A percentile compares a stretch with the other conserved stretches of the same genome.
phyloP scores from a whole-genome alignment of 2,797 vertebrate genomes.

The Pitangus sulphuratus region DNA sequence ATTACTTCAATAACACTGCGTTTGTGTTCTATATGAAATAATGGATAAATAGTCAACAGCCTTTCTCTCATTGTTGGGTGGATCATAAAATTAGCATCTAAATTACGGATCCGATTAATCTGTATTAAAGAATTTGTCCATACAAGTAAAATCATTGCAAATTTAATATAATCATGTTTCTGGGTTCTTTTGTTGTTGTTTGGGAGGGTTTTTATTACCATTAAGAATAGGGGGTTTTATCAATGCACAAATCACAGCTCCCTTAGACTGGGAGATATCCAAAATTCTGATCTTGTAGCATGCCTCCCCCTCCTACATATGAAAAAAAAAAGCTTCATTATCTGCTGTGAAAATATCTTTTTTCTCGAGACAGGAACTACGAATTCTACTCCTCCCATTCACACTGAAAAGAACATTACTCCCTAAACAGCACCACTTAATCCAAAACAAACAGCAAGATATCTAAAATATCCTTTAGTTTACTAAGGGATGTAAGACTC shows the following conservation, averaged over 20 bases:
- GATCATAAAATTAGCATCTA: slow-evolving; percentile 12
- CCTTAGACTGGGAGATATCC: not conserved
- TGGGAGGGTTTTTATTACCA: not conserved
- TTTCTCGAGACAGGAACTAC: not conserved
- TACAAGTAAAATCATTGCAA: not conserved
- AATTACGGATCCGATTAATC: slow-evolving; percentile 14
- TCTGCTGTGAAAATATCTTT: slow-evolving; percentile 16
- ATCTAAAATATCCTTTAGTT: slow-evolving; percentile 38
- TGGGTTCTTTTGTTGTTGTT: not conserved
- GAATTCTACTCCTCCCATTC: slow-evolving; percentile 38
- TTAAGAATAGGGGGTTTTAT: not conserved
- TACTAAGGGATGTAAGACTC: not conserved
- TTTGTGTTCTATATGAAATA: not conserved
- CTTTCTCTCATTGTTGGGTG: not conserved
- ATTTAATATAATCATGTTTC: not conserved
- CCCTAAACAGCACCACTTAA: slow-evolving; percentile 17
- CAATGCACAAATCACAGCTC: not conserved
- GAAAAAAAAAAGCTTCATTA: not conserved
- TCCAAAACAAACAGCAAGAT: slow-evolving; percentile 49
- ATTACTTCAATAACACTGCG: not conserved
- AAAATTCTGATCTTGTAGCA: slow-evolving; percentile 9
- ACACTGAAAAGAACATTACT: slow-evolving; percentile 30
- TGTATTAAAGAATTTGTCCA: not conserved
- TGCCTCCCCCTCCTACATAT: not conserved
- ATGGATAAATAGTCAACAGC: not conserved